Base-by-base conservation (phyloP, 1,140 invertebrate genomes). In the Magallana gigas region DNA sequence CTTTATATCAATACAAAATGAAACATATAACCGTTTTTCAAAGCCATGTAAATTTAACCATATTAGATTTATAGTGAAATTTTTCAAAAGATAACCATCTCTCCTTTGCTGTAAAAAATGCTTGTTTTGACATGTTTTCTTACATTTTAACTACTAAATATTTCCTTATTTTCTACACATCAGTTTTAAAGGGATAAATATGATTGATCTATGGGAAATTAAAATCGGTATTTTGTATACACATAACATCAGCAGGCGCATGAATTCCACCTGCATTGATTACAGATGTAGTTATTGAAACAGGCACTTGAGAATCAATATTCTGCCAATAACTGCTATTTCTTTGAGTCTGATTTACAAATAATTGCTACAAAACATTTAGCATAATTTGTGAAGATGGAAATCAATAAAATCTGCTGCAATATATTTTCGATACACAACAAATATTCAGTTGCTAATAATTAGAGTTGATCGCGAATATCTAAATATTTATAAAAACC, bases 231-330 rank as follows among this genome's bases (percentile, higher is more conserved):
- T 12, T 76, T 29, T 29, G 68, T 29, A 76, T 76, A 76, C 29
- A 29, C 36, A 76, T 8, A 76, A 23, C 23, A 9, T 8, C 36
- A 76, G 23, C 23, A 29, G 36, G 29, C 36, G 9, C 8, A 29
- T 29, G 12, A 12, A 12, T 29, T 71, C 36, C 29, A 23, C 23
- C 68, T 76, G 68, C 68, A 76, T 76, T 76, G 68, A 76, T 76
- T 76, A 76, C 68, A 29, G 60, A 76, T 36, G 68, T 36, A 29
- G 68, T 48, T 29, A 76, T 29, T 76, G 68, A 76, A 76, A 76
- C 36, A 29, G 23, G 23, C 36, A 76, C 23, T 29, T 29, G 14
- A 23, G 68, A 76, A 76, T 76, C 68, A 76, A 76, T 76, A 76
- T 14, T 76, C 2, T 29, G 36, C 68, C 68, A 76, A 76, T 23